Conservation (phyloP, 2,797 vertebrate species). For the Petrocephalus schoutedeni region DNA sequence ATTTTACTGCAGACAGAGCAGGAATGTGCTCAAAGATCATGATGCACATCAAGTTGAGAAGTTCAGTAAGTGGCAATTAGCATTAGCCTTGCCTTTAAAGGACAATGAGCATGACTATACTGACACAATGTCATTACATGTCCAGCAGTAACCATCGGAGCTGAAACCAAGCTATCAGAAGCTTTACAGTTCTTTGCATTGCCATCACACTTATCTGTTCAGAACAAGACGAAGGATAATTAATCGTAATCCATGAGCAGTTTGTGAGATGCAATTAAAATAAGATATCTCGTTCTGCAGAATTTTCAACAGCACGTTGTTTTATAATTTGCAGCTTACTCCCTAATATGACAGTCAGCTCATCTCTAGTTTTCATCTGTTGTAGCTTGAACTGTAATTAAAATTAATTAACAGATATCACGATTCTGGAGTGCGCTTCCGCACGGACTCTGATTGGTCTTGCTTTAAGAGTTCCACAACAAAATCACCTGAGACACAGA, state of each 20-base stretch:
- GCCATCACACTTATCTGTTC: not conserved
- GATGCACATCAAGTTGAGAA: not conserved
- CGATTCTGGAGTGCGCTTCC: not conserved
- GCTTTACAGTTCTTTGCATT: conserved; percentile 1
- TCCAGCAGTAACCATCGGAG: not conserved
- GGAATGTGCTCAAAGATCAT: not conserved
- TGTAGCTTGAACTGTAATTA: conserved; percentile 8
- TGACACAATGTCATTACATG: no score
- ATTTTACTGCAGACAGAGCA: not conserved
- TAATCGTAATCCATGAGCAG: not conserved
- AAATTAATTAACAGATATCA: conserved; percentile 12
- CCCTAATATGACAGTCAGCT: not conserved
- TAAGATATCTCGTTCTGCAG: not conserved
- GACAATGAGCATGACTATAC: not conserved
- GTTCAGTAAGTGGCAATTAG: not conserved
- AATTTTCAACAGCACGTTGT: not conserved
- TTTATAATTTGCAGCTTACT: not conserved
- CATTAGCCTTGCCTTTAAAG: not conserved
- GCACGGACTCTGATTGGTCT: not conserved
- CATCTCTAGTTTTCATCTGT: not conserved
- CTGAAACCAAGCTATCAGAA: not conserved
- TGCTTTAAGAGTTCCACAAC: not conserved
- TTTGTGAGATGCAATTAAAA: conserved; percentile 4
- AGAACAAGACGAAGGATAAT: not conserved
- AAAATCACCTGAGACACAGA: not conserved